Percentiles rank a stretch among this genome's conserved stretches.
Evolutionary conservation across 2,797 vertebrate genomes (phyloP).

Genomic region (Alosa sapidissima): DNA sequence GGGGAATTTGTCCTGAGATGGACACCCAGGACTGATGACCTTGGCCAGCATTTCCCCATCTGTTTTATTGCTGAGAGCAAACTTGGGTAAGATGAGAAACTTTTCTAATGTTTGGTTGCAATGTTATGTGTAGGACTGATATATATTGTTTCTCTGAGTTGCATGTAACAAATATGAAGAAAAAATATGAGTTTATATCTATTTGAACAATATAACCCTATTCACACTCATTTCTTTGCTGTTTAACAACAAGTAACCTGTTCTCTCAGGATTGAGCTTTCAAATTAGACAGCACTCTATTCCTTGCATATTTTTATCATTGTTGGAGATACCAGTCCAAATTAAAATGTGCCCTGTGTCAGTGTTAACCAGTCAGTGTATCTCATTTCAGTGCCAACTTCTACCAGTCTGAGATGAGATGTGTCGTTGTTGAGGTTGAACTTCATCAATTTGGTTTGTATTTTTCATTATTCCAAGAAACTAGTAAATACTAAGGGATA

Average conservation of each 20-base stretch:
- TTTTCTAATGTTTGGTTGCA: neutral
- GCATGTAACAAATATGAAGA: too few species aligned
- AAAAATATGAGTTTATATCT: too few species aligned
- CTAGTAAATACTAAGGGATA: neutral
- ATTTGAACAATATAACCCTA: too few species aligned
- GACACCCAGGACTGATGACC: conserved; percentile 50
- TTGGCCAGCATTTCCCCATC: conserved; percentile 52
- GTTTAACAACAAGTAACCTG: too few species aligned
- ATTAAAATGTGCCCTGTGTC: neutral
- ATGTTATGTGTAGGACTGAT: too few species aligned
- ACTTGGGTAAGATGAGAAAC: conserved; percentile 36
- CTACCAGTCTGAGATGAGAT: conserved; percentile 61
- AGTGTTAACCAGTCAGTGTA: neutral
- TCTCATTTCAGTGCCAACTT: conserved; percentile 26
- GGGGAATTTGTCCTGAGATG: conserved; percentile 50
- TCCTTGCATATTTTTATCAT: neutral
- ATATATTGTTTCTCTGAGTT: too few species aligned
- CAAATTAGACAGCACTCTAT: too few species aligned
- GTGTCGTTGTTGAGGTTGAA: conserved; percentile 52
- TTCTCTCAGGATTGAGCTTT: too few species aligned
- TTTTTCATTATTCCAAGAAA: neutral
- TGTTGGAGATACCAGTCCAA: neutral
- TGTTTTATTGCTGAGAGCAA: conserved; percentile 57
- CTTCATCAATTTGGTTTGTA: conserved; percentile 27
- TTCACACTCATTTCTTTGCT: too few species aligned